phyloP scores from a whole-genome alignment of 2,797 vertebrate species.

The Cryptoprocta ferox region DNA sequence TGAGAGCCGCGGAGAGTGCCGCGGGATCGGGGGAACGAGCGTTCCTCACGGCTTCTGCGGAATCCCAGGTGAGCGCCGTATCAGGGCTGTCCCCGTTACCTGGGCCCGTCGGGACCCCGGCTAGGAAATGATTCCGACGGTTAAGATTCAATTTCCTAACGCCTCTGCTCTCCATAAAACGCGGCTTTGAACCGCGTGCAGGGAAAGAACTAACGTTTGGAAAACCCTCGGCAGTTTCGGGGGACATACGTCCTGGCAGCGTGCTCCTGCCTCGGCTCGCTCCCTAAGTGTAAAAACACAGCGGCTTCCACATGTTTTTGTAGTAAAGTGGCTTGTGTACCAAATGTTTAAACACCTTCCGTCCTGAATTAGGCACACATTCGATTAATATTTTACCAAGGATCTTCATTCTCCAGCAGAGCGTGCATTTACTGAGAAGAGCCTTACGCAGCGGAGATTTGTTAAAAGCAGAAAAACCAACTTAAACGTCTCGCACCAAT shows the following conservation, averaged over 20 bases:
- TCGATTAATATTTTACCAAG: not conserved
- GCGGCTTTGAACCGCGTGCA: not conserved
- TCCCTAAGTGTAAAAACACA: not conserved
- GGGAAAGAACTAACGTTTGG: not conserved
- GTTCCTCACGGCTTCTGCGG: too few species aligned
- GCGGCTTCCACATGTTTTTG: too few species aligned
- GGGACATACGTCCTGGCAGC: not conserved
- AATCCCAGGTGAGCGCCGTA: not conserved
- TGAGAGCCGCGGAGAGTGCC: not conserved
- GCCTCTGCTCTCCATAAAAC: not conserved
- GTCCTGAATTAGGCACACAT: not conserved
- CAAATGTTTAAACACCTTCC: not conserved
- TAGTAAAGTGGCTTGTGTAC: not conserved
- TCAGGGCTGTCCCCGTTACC: not conserved
- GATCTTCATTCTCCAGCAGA: not conserved
- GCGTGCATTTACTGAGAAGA: not conserved
- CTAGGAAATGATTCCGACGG: not conserved
- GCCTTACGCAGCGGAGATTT: not conserved
- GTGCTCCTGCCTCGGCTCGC: not conserved
- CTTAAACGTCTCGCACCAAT: not conserved
- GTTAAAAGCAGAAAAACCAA: not conserved
- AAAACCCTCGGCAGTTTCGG: not conserved
- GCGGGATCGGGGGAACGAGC: not conserved
- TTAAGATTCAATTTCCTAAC: not conserved
- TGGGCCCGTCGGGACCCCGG: fast-evolving